Base-by-base conservation (phyloP, 92 coral and sea anemone species). In the Anthopleura xanthogrammica region DNA sequence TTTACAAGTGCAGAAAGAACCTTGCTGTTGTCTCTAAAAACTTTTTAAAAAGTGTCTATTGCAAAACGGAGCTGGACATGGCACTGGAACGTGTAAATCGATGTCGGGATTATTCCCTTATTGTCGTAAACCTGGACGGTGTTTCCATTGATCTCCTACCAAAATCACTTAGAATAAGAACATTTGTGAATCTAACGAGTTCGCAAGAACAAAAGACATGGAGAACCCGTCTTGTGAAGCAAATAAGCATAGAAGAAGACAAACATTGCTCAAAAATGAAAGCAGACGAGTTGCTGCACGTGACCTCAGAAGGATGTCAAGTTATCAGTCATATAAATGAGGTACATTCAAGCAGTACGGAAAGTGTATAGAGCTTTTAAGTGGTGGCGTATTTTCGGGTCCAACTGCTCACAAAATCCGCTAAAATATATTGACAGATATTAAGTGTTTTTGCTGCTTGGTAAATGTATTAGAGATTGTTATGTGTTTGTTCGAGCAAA, bases 11-110 rank as follows among this genome's bases (percentile, higher is more conserved):
- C 24, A 60, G 82, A 41, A 75, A 84, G 16, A 66, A 76, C 64
- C 77, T 84, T 19, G 87, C 87, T 11, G 87, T 84, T 7, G 77
- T 84, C 7, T 84, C 87, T 7, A 77, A 77, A 43, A 29, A 84
- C 64, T 84, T 84, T 71, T 55, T 84, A 13, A 54, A 77, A 29
- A 84, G 82, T 48, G 64, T 41, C 16, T 77, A 50, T 29, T 84
- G 87, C 29, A 42, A 76, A 43, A 55, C 16, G 0, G 87, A 84
- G 48, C 46, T 84, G 3, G 50, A 29, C 80, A 76, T 84, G 87
- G 87, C 87, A 14, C 64, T 84, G 24, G 82, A 66, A 5, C 75
- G 87, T 9, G 60, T 84, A 5, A 39, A 23, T 19, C 17, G 76
- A 14, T 48, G 23, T 22, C 17, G 82, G 39, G 87, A 84, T 40